These are phyloP conservation scores for Paratrypauchen microcephalus DNA, from an alignment of 2,797 vertebrate genomes.

Conservation along the genomic window DNA sequence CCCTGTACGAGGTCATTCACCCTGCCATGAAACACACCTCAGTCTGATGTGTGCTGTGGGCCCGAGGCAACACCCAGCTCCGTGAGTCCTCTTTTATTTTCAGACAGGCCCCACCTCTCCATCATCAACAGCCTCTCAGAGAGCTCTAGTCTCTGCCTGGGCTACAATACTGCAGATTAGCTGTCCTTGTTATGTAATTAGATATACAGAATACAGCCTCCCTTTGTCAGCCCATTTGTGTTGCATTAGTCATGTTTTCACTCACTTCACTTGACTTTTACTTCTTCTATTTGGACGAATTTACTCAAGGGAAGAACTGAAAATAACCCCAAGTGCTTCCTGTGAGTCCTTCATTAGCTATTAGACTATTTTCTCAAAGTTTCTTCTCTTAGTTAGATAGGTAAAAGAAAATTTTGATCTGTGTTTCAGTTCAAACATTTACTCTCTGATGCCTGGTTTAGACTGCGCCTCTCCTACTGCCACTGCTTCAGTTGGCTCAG, in stretches of 20 bases:
- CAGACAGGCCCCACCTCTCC: slow-evolving; percentile 38
- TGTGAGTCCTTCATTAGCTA: slow-evolving; percentile 22
- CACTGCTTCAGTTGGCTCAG: slow-evolving; percentile 68
- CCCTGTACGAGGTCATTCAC: slow-evolving; percentile 29
- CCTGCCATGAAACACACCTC: slow-evolving; percentile 53
- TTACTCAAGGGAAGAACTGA: slow-evolving; percentile 36
- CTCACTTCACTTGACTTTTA: neutral
- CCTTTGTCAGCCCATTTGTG: neutral
- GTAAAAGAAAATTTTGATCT: slow-evolving; percentile 49
- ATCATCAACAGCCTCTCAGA: slow-evolving; percentile 32
- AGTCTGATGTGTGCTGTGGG: slow-evolving; percentile 42
- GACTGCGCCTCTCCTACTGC: slow-evolving; percentile 54
- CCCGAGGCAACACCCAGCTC: slow-evolving; percentile 48
- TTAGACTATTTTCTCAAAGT: slow-evolving; percentile 40
- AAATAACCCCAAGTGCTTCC: slow-evolving; percentile 47
- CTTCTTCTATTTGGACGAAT: slow-evolving; percentile 17
- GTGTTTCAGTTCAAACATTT: slow-evolving; percentile 33
- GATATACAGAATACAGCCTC: slow-evolving; percentile 6
- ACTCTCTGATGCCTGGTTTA: slow-evolving; percentile 40
- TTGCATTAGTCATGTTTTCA: slow-evolving; percentile 1
- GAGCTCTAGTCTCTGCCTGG: slow-evolving; percentile 28
- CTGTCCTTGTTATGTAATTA: slow-evolving; percentile 15
- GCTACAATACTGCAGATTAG: slow-evolving; percentile 16
- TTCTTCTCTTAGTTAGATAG: slow-evolving; percentile 53
- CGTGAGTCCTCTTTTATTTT: slow-evolving; percentile 34